Evolutionary conservation across 1,140 invertebrate genomes (phyloP).

Genomic region (Drosophila dunni): DNA sequence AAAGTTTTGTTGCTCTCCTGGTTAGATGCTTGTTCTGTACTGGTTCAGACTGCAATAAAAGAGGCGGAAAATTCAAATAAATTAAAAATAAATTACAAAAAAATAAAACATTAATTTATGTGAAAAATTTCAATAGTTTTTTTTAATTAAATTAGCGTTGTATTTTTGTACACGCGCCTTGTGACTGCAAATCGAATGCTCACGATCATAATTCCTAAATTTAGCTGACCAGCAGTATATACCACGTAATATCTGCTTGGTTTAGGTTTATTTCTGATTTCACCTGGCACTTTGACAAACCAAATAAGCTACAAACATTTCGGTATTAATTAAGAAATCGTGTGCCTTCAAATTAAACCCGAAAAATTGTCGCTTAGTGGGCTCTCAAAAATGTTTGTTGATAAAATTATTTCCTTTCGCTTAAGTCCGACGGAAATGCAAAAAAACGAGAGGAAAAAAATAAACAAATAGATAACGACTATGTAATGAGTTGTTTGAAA

Average conservation of each 20-base stretch:
- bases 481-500: constrained; percentile 2
- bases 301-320: constrained; percentile 2
- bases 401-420: constrained; percentile 12
- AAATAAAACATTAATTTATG: background rate
- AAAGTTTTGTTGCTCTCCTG: constrained; percentile 37
- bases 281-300: constrained; percentile 65
- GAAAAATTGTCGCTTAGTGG: constrained; percentile 5
- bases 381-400: constrained; percentile 14
- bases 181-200: constrained; percentile 50
- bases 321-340: constrained; percentile 32
- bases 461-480: constrained; percentile 27
- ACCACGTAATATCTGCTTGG: constrained; percentile 37
- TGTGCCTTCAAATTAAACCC: constrained; percentile 25
- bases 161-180: constrained; percentile 12
- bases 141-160: constrained; percentile 5
- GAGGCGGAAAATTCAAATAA: background rate
- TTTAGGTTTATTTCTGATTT: constrained; percentile 60
- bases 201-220: constrained; percentile 61
- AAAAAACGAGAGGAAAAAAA: constrained; percentile 8
- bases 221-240: constrained; percentile 22
- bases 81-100: background rate
- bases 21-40: constrained; percentile 36
- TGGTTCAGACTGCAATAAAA: constrained; percentile 39
- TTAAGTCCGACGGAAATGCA: constrained; percentile 34
- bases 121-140: constrained; percentile 5